Base-by-base conservation (phyloP, 2,888 invertebrate genomes). In the Acanthopleura granulata region DNA sequence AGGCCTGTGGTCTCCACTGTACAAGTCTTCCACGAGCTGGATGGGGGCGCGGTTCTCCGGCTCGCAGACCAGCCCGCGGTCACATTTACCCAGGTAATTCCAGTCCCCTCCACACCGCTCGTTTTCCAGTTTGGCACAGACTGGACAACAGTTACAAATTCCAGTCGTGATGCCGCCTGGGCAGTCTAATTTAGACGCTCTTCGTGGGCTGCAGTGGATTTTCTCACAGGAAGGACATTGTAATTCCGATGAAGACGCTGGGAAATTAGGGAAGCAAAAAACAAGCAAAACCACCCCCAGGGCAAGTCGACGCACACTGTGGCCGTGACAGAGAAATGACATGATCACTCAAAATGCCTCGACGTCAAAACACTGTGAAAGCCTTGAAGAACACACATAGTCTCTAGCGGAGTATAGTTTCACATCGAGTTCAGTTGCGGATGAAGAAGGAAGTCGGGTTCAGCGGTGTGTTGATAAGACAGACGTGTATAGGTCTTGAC, bases 141-240 rank as follows among this genome's bases (percentile, higher is more conserved):
- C 85, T 11, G 88, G 89, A 74, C 90, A 90, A 76, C 90, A 90
- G 49, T 85, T 85, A 75, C 90, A 90, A 49, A 90, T 83, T 14
- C 87, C 89, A 4, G 86, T 83, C 9, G 88, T 88, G 22, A 83
- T 75, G 15, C 90, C 90, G 9, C 90, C 90, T 69, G 80, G 80
- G 77, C 90, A 90, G 22, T 80, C 79, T 25, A 90, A 79, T 18
- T 82, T 82, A 3, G 82, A 79, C 16, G 86, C 79, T 29, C 81
- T 79, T 25, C 81, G 79, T 14, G 86, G 87, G 27, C 79, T 80
- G 76, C 90, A 90, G 81, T 89, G 89, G 66, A 90, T 84, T 75
- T 84, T 83, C n/a, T 87, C 85, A 82, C 90, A 90, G 0, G 89
- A 82, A 6, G 90, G 90, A 77, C 90, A 90, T 51, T 85, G 84